Conservation (phyloP, 2,888 invertebrate species). For the Anorthoa munda region DNA sequence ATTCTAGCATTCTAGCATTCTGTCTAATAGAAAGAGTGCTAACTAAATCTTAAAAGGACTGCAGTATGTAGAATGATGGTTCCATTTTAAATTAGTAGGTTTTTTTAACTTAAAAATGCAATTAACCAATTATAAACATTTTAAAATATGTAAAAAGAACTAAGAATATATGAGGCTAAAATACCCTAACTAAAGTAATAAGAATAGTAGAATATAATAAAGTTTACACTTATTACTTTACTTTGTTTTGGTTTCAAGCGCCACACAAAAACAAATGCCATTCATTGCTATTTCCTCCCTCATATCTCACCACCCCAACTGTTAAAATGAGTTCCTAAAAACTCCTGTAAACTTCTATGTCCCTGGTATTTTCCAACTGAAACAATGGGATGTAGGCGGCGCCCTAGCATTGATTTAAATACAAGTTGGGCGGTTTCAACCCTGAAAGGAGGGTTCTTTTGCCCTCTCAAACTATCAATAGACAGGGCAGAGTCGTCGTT, state of each 20-base stretch:
- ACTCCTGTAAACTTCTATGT: constrained; percentile 75
- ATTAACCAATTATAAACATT: too few relatives aligned
- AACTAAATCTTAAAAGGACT: background rate
- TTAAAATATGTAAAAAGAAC: too few relatives aligned
- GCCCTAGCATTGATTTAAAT: constrained; percentile 69
- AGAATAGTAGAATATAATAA: background rate
- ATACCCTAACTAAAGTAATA: too few relatives aligned
- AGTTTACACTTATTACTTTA: background rate
- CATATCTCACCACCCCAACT: constrained; percentile 65
- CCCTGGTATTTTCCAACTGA: constrained; percentile 83
- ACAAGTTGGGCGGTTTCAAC: constrained; percentile 72
- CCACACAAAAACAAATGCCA: background rate
- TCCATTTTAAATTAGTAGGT: too few relatives aligned
- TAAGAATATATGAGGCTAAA: too few relatives aligned
- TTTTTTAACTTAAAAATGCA: too few relatives aligned
- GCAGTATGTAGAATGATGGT: background rate
- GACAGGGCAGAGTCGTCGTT: background rate
- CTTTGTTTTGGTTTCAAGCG: constrained; percentile 12
- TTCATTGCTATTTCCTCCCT: constrained; percentile 35
- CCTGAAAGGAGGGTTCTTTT: constrained; percentile 32
- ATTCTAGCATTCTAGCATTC: too few relatives aligned
- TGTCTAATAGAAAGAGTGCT: too few relatives aligned
- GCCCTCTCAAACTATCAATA: constrained; percentile 12
- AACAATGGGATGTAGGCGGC: constrained; percentile 89
- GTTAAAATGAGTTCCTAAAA: constrained; percentile 55